phyloP scores from a whole-genome alignment of 1,140 invertebrate species.

The Elysia chlorotica region DNA sequence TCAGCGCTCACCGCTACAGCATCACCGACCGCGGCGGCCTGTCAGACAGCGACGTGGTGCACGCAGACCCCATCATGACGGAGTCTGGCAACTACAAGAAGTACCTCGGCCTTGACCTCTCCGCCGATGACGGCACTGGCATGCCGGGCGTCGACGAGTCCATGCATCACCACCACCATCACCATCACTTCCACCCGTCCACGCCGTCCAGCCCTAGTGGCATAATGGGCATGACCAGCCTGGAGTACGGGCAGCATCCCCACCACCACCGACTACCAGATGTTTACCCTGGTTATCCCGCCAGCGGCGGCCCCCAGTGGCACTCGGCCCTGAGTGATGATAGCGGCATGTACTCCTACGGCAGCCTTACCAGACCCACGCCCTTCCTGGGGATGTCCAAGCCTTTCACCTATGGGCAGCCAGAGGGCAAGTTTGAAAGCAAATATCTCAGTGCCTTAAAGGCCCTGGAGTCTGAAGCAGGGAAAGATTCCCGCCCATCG shows the following conservation, averaged over 20 bases:
- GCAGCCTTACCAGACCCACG: background rate
- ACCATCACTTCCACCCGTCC: too few species aligned
- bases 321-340: background rate
- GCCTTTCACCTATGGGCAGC: background rate
- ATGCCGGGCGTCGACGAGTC: background rate
- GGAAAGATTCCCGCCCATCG: too few species aligned
- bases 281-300: background rate
- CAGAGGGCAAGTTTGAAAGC: background rate
- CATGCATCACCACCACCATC: too few species aligned
- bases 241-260: too few species aligned
- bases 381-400: background rate
- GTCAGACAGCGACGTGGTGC: conserved; percentile 25
- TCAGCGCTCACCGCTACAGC: conserved; percentile 39
- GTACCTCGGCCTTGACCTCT: background rate
- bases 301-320: background rate
- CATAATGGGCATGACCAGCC: background rate
- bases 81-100: background rate
- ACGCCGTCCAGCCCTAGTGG: too few species aligned
- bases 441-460: too few species aligned
- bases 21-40: conserved; percentile 30
- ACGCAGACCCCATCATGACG: conserved; percentile 23
- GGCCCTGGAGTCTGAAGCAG: too few species aligned
- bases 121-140: background rate
- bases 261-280: too few species aligned
- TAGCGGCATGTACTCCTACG: too few species aligned